A percentile compares a stretch with the other conserved stretches of the same genome.
These are phyloP conservation scores for Orussus abietinus DNA, from an alignment of 1,140 invertebrate genomes.

Conservation along the genomic window DNA sequence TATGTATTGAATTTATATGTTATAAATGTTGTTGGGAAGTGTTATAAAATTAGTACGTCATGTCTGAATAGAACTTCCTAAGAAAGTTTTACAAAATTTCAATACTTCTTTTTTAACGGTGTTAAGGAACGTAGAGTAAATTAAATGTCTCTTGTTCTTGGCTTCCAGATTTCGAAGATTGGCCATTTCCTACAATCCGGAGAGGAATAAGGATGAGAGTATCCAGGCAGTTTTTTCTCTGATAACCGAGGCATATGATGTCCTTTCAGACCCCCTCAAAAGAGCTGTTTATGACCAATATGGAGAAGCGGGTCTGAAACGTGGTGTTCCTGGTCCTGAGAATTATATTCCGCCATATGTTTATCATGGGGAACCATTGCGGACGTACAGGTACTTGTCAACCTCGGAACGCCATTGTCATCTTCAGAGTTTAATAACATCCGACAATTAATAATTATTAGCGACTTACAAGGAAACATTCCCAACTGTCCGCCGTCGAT, in stretches of 20 bases:
- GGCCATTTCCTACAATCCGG: constrained; percentile 65
- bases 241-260: constrained; percentile 76
- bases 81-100: too few relatives aligned
- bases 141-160: constrained; percentile 30
- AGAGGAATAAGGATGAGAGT: constrained; percentile 31
- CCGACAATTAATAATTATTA: too few relatives aligned
- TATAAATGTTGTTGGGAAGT: too few relatives aligned
- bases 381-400: constrained; percentile 64
- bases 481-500: too few relatives aligned
- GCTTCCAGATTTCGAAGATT: constrained; percentile 59
- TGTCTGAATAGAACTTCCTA: too few relatives aligned
- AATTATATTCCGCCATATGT: constrained; percentile 68
- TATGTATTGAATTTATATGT: too few relatives aligned
- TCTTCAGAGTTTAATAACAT: too few relatives aligned
- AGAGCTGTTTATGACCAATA: constrained; percentile 85
- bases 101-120: constrained; percentile 24
- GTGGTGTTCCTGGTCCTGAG: constrained; percentile 62
- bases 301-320: constrained; percentile 83
- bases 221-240: constrained; percentile 35
- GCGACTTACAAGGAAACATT: too few relatives aligned
- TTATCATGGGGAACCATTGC: constrained; percentile 80
- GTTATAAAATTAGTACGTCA: too few relatives aligned
- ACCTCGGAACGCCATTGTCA: too few relatives aligned
- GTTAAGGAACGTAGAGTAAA: neutral
- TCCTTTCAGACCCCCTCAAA: constrained; percentile 66